Percentiles rank a stretch among this genome's conserved stretches.
Evolutionary conservation across 1,140 invertebrate species (phyloP).

Genomic region (Acyrthosiphon pisum): DNA sequence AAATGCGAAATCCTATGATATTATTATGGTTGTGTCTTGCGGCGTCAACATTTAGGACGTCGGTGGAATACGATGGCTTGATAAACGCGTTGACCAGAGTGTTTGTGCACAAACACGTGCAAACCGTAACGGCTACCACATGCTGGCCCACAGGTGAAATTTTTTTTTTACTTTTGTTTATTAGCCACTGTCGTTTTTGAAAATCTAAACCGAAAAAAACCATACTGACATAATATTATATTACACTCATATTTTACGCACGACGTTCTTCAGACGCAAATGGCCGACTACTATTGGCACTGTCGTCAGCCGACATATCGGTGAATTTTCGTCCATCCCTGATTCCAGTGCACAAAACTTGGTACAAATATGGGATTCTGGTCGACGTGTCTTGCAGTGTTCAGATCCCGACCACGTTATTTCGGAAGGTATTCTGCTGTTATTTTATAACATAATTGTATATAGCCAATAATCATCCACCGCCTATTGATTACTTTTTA

Average conservation of each 20-base stretch:
- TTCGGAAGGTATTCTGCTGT: not conserved
- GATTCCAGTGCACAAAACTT: not conserved
- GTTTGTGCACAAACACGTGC: not conserved
- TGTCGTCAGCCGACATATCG: conserved; percentile 28
- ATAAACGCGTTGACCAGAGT: not conserved
- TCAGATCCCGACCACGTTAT: not conserved
- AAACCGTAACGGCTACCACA: not conserved
- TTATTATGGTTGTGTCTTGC: not conserved
- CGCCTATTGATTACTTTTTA: not conserved
- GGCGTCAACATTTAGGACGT: no score
- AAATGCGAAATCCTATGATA: not conserved
- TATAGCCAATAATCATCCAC: no score
- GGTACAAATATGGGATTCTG: conserved; percentile 34
- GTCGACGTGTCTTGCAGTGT: conserved; percentile 20
- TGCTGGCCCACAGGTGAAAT: not conserved
- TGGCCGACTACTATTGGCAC: not conserved
- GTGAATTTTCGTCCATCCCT: not conserved
- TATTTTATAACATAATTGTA: not conserved
- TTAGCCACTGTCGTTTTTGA: not conserved
- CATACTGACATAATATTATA: no score
- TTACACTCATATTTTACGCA: not conserved
- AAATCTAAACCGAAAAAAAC: not conserved
- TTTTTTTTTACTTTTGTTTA: not conserved
- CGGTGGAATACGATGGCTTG: not conserved
- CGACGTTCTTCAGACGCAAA: not conserved